These are phyloP conservation scores for Takifugu ocellatus DNA, from an alignment of 2,797 vertebrate species.

Conservation along the genomic window DNA sequence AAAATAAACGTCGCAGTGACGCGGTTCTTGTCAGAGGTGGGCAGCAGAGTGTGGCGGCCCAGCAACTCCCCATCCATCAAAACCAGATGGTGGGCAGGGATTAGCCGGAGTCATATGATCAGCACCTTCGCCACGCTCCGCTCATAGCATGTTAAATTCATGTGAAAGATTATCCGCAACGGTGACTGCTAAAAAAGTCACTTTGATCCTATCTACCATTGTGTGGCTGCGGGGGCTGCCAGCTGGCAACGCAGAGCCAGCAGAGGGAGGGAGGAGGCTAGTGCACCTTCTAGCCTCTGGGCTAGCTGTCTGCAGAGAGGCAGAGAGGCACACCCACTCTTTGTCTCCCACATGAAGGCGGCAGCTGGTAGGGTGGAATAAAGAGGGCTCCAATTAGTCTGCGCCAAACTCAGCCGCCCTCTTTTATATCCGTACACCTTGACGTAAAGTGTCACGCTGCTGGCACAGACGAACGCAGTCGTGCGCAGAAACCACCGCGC, in stretches of 20 bases:
- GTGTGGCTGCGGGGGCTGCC: constrained; percentile 58
- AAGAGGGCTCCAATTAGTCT: constrained; percentile 57
- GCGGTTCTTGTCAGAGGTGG: constrained; percentile 47
- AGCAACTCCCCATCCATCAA: constrained; percentile 49
- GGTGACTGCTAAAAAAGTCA: constrained; percentile 66
- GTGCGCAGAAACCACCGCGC: not conserved
- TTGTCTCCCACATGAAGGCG: constrained; percentile 61
- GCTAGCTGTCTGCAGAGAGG: constrained; percentile 51
- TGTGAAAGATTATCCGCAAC: constrained; percentile 71
- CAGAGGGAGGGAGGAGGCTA: constrained; percentile 18
- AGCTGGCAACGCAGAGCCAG: constrained; percentile 57
- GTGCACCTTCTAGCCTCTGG: constrained; percentile 56
- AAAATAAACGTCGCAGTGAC: constrained; percentile 61
- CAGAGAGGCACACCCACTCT: constrained; percentile 61
- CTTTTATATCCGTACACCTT: constrained; percentile 14
- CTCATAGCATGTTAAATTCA: constrained; percentile 68
- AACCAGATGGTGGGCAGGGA: constrained; percentile 73
- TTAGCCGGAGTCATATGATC: constrained; percentile 69
- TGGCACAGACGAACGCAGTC: not conserved
- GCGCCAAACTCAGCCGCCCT: constrained; percentile 37
- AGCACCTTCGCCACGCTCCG: constrained; percentile 55
- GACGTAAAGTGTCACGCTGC: not conserved
- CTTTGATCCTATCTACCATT: constrained; percentile 69
- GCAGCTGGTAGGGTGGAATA: constrained; percentile 62
- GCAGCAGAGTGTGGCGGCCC: constrained; percentile 22